These are phyloP conservation scores for Zalophus californianus DNA, from an alignment of 2,797 vertebrate genomes.

Conservation along the genomic window DNA sequence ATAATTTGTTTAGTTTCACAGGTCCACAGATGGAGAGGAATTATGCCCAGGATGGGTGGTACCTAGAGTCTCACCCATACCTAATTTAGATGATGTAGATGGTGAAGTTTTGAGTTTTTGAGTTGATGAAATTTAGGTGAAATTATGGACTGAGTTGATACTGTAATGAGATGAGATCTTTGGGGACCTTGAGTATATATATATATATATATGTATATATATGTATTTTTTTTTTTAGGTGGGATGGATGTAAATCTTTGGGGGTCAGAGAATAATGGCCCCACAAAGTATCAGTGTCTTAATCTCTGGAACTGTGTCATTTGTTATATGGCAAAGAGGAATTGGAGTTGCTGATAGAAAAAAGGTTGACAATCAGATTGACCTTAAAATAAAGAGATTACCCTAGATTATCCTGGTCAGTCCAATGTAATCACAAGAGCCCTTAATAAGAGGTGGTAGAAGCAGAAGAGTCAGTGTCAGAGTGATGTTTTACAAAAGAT, in stretches of 20 bases:
- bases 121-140: background rate
- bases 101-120: background rate
- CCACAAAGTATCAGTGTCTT: background rate
- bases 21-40: background rate
- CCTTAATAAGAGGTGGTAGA: background rate
- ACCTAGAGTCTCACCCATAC: background rate
- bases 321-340: background rate
- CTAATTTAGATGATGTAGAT: background rate
- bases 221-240: background rate
- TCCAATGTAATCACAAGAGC: background rate
- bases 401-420: background rate
- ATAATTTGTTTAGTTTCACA: background rate
- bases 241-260: background rate
- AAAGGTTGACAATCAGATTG: background rate
- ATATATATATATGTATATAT: too few relatives aligned
- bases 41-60: background rate
- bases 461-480: background rate
- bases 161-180: background rate
- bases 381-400: background rate
- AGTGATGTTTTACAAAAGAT: background rate
- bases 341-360: background rate
- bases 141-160: background rate
- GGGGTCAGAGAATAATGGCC: background rate
- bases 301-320: background rate
- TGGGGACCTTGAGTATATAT: background rate